Evolutionary conservation across 2,888 invertebrate genomes (phyloP), one percentile per base, ranked within the genome.

Genomic region (Pollenia labialis): DNA sequence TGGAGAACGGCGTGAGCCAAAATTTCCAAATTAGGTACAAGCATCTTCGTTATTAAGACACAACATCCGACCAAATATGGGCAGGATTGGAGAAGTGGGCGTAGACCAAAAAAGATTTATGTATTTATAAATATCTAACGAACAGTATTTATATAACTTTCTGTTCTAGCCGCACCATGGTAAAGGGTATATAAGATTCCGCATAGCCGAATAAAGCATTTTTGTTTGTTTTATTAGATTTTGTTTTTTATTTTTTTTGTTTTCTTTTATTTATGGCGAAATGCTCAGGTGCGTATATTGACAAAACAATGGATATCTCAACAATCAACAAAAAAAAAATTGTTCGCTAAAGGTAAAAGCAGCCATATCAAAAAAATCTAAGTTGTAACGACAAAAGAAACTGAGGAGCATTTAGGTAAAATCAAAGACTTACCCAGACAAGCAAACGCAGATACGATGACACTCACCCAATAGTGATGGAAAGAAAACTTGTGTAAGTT

Each of bases 271-370:
- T 91, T 91, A 91, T 91, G 89, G 88, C 90, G 88, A 90, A 75
- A 90, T 89, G 89, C 90, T 89, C 91, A 91, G 91, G 91, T 91
- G 91, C 90, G 91, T 90, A 89, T 89, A 90, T 90, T 89, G 89
- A 88, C 82, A 74, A 77, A 83, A 50, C 32, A 32, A 32, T 32
- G 32, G 58, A 64, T 71, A 88, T 90, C 90, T 89, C 90, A 90
- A 90, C 90, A 83, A 83, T 79, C 71, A 64, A 84, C 1, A 32
- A 32, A 32, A 84, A 4, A 32, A 32, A 32, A 32, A 6, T 6
- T 6, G 4, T 32, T 85, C 77, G 52, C 40, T 68, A 18, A 46
- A 83, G 72, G 56, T 82, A 44, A n/a, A 56, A 79, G 50, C 60
- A 68, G 52, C 71, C 79, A 77, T 72, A 23, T 81, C 66, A 74